Base-by-base conservation (phyloP, 2,888 invertebrate species). In the Ashinkailepas kermadecensis region DNA sequence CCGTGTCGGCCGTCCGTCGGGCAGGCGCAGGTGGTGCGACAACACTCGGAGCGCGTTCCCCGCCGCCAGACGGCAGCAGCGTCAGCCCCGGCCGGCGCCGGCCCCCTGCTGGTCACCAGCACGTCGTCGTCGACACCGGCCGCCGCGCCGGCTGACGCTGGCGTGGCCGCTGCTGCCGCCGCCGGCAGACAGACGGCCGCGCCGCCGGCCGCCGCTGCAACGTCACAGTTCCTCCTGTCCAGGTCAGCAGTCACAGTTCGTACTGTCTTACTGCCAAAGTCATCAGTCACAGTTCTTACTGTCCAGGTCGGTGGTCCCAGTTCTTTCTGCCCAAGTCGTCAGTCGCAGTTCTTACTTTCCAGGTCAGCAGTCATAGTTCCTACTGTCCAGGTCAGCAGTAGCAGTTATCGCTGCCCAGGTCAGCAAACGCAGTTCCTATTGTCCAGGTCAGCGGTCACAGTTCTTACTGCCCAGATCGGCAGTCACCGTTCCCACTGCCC, bases 41-140 rank as follows among this genome's bases (percentile, higher is more conserved):
- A 95, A 89, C 95, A 95, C 88, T 88, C 96, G 87, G 96, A 96
- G 89, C 91, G 96, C 84, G 90, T 95, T 87, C 96, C 96, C 85
- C 91, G 95, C 85, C 92, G 96, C 86, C 92, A 92, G 85, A 92
- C 92, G 82, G 93, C 92, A 87, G 91, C 91, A 83, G 84, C 85
- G 58, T 90, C 91, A 85, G 88, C 89, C 82, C 88, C 70, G 39
- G 15, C 70, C 39, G 25, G 25, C 70, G 39, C 70, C 70, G 15
- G 13, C 39, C 11, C 12, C 39, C 25, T 39, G 70, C 10, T 13
- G 70, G 39, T 21, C 8, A 15, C 25, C 12, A 15, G 39, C 39
- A 15, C 70, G 39, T 25, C 13, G 7, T 9, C 70, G 25, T 4
- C 25, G 39, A 15, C 12, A 13, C 70, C 39, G 70, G 39, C 15